Base-by-base conservation (phyloP, 2,888 invertebrate species). In the Neocrepidodera transversa region DNA sequence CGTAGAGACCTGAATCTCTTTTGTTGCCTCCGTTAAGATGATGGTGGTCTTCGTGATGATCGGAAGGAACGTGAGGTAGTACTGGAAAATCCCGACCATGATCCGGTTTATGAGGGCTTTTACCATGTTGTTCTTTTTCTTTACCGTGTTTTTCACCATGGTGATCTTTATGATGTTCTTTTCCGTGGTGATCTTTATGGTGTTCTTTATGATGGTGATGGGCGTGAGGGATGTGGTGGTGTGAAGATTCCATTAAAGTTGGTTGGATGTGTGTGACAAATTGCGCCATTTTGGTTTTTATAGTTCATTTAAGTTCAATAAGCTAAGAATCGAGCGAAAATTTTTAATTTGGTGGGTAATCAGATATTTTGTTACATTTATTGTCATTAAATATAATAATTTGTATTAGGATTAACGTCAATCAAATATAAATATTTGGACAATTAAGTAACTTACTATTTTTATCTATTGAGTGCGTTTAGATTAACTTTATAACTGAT, bases 191-290 rank as follows among this genome's bases (percentile, higher is more conserved):
- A n/a, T 40, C 40, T 40, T 40, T 40, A 3, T 8, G 3, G 36
- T 36, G 36, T n/a, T n/a, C n/a, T 5, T 35, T 42, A 49, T 82
- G 80, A 70, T 81, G 80, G 56, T 80, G 78, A 72, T 83, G 82
- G 10, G 57, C 52, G 70, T 83, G 82, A 55, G 82, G 83, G 48
- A 82, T 77, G 67, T 84, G 81, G 76, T 84, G 84, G 67, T 83
- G 84, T 36, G 84, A 82, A 17, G 85, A 82, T 76, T 85, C 84
- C 74, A 84, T 75, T 75, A 85, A 74, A 18, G 84, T 84, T 30
- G 84, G 84, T 73, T 84, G 84, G 67, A 85, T 84, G 69, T 84
- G 84, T 45, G 84, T 84, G 60, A 84, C 84, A 73, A 85, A 85
- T 74, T 85, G 84, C 66, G 85, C 84, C 85, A 85, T 85, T 53